Base-by-base conservation (phyloP, 2,888 invertebrate genomes). In the Calliopum simillimum region DNA sequence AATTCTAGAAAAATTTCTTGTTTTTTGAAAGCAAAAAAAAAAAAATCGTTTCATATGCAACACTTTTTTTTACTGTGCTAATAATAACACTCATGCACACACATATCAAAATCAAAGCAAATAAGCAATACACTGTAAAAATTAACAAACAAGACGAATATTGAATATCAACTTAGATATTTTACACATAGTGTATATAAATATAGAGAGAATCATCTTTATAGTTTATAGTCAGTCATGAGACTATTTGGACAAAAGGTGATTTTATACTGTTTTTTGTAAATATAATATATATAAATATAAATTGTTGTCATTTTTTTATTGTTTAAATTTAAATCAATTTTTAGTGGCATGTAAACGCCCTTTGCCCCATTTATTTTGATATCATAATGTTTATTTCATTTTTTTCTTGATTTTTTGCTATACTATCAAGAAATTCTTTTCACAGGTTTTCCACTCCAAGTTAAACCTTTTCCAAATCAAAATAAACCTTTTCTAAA, bases 181-280 rank as follows among this genome's bases (percentile, higher is more conserved):
- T 55, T 3, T 67, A 4, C 43, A 61, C 14, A 55, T 53, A 66
- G 47, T 69, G 56, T 63, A 69, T 44, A 69, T 69, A 63, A 56
- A 62, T 55, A 55, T 4, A 21, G 33, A 5, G 49, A 49, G 33
- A 16, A 63, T 58, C 67, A 59, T 59, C 67, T 59, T 47, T 67
- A 67, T 56, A 21, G 41, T 66, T 47, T 67, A 67, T 56, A 21
- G 41, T 66, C 21, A 49, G 59, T 16, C 49, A 67, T 33, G 58
- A 58, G 41, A 16, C 56, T 49, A 58, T 67, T 59, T 59, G 67
- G 67, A 67, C 23, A 59, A 67, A 67, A 67, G 67, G 67, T 67
- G 67, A 67, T 67, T 67, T 47, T n/a, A 58, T 33, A 46, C n/a
- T 67, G 41, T 59, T 23, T n/a, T 59, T 67, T 67, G 58, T 59